These are phyloP conservation scores for Sebastes itinus DNA, from an alignment of 2,797 vertebrate species.

Conservation along the genomic window DNA sequence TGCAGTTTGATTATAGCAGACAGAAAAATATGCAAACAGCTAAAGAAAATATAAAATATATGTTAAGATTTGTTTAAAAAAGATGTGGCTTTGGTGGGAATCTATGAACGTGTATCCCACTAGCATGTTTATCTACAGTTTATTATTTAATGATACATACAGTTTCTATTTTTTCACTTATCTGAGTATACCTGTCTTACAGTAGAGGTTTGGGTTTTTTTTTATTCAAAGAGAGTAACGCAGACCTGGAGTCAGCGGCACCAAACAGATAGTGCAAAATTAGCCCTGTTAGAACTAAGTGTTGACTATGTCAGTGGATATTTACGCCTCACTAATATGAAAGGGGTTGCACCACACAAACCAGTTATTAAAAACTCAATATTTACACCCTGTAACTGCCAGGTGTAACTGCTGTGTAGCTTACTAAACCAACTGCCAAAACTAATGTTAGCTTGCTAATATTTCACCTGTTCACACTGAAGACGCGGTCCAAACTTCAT, in stretches of 20 bases:
- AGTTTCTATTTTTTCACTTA: conserved; percentile 23
- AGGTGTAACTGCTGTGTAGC: background rate
- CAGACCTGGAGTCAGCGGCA: background rate
- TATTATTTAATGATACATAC: conserved; percentile 17
- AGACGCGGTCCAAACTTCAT: background rate
- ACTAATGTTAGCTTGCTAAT: background rate
- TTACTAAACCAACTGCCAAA: background rate
- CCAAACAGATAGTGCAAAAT: background rate
- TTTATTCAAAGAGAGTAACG: background rate
- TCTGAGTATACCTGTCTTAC: background rate
- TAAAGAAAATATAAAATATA: conserved; percentile 38
- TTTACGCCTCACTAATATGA: background rate
- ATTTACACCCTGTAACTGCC: background rate
- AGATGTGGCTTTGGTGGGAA: conserved; percentile 44
- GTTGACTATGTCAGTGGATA: background rate
- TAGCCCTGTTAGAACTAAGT: background rate
- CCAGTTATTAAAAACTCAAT: background rate
- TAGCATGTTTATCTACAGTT: conserved; percentile 49
- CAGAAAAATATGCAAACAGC: conserved; percentile 71
- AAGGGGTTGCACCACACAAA: background rate
- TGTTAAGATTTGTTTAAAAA: conserved; percentile 20
- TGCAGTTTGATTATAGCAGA: conserved; percentile 54
- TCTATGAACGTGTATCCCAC: conserved; percentile 46
- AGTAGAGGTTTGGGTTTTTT: background rate
- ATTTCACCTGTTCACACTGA: background rate